A percentile compares a stretch with the other conserved stretches of the same genome.
Conservation (phyloP, 1,140 invertebrate genomes). For the Belonocnema kinseyi region DNA sequence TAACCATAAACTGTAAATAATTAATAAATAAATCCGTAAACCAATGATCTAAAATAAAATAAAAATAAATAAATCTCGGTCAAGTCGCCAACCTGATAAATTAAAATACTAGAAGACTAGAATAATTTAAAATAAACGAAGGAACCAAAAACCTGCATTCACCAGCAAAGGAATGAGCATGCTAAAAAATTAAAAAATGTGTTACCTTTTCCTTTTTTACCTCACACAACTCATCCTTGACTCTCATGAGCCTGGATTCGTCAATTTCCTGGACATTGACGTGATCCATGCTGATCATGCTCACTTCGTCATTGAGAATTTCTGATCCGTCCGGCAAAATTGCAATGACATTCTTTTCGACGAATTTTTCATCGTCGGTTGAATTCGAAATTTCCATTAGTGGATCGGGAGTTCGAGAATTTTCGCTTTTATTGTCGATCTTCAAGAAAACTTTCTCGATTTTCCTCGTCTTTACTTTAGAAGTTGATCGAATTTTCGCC, state of each 20-base stretch:
- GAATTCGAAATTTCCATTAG: not conserved
- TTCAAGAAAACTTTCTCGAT: conserved; percentile 37
- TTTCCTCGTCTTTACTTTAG: conserved; percentile 38
- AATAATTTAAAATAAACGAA: too few relatives aligned
- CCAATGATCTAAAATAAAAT: too few relatives aligned
- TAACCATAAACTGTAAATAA: too few relatives aligned
- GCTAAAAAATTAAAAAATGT: not conserved
- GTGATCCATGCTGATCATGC: conserved; percentile 58
- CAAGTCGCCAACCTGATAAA: too few relatives aligned
- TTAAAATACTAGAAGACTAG: too few relatives aligned
- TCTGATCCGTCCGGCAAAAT: conserved; percentile 58
- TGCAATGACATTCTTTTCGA: conserved; percentile 59
- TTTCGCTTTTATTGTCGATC: conserved; percentile 27
- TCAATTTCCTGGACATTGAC: conserved; percentile 58
- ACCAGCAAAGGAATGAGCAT: not conserved
- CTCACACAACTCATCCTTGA: conserved; percentile 68
- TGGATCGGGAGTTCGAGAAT: conserved; percentile 19
- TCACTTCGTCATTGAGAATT: conserved; percentile 51
- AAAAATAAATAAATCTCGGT: too few relatives aligned
- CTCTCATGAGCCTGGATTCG: conserved; percentile 57
- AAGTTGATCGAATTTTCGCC: not conserved
- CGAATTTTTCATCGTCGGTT: not conserved
- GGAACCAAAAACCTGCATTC: too few relatives aligned
- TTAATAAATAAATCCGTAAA: too few relatives aligned
- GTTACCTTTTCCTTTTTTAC: conserved; percentile 48